Conservation (phyloP, 2,797 vertebrate species). For the Paguma larvata region DNA sequence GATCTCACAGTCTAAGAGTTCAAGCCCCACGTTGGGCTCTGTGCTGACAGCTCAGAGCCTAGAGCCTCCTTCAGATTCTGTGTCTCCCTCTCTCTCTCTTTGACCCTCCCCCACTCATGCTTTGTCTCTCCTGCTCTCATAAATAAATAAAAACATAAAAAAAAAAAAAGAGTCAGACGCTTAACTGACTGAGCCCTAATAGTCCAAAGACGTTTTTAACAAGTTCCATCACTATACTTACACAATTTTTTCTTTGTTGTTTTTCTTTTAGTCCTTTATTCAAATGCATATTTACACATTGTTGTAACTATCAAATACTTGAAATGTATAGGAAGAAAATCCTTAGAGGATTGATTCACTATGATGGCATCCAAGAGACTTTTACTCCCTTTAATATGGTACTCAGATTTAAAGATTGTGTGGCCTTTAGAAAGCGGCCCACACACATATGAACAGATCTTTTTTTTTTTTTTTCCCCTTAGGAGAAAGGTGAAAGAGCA, state of each 20-base stretch:
- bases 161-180: no score
- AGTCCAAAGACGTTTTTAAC: not conserved
- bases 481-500: not conserved
- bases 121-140: no score
- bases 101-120: no score
- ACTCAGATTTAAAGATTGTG: not conserved
- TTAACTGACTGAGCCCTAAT: no score
- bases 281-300: not conserved
- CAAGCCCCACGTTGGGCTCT: no score
- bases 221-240: not conserved
- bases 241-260: not conserved
- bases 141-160: no score
- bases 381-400: not conserved
- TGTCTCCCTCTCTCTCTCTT: no score
- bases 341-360: not conserved
- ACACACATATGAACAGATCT: not conserved
- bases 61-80: no score
- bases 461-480: not conserved
- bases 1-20: no score
- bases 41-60: no score
- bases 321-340: not conserved
- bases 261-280: not conserved
- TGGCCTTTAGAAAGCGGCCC: not conserved
- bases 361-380: not conserved
- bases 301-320: not conserved